Conservation (phyloP, 2,797 vertebrate genomes). For the Hemitrygon akajei region DNA sequence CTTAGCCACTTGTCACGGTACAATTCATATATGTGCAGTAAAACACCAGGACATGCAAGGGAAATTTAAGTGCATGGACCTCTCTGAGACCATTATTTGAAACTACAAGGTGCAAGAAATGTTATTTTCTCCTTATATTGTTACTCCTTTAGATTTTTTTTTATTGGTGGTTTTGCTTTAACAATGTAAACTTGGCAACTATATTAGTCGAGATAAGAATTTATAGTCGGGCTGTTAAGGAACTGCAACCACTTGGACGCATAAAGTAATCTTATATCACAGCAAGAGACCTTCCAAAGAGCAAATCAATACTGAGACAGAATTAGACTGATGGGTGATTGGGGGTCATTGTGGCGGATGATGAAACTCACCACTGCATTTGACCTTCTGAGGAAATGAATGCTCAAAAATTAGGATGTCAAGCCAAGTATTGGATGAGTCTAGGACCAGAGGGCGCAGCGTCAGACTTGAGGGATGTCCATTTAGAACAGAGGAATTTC, state of each 20-base stretch:
- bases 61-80: not conserved
- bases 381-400: too few relatives aligned
- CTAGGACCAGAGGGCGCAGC: too few relatives aligned
- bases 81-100: not conserved
- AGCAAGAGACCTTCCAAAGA: too few relatives aligned
- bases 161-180: not conserved
- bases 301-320: too few relatives aligned
- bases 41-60: not conserved
- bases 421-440: too few relatives aligned
- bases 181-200: not conserved
- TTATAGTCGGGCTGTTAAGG: not conserved
- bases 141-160: not conserved
- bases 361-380: too few relatives aligned
- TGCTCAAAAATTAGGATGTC: too few relatives aligned
- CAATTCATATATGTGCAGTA: not conserved
- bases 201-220: not conserved
- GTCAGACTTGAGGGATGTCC: too few relatives aligned
- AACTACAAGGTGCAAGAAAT: not conserved
- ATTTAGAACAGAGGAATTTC: too few relatives aligned
- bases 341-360: too few relatives aligned
- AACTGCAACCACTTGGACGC: not conserved
- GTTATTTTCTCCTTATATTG: not conserved
- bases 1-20: not conserved
- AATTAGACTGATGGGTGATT: too few relatives aligned
- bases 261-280: too few relatives aligned